Evolutionary conservation across 2,113 vertebrate genomes (phyloP).

Genomic region (Heptranchias perlo): DNA sequence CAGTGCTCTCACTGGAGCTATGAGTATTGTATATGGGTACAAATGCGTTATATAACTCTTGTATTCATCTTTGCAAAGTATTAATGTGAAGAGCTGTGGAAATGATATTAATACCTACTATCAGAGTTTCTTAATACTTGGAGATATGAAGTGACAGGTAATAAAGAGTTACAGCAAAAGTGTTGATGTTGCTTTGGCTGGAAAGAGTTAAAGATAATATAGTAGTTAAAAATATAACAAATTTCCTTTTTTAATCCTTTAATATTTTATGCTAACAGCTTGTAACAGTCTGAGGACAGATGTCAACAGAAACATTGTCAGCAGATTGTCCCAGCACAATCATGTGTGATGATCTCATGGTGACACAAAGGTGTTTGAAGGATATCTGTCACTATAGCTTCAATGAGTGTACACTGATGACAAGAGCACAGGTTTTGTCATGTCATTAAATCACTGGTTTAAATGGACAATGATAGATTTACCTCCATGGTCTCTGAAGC

Average conservation of each 20-base stretch:
- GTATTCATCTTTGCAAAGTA: neutral
- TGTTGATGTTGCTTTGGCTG: neutral
- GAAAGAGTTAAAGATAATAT: neutral
- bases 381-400: conserved; percentile 48
- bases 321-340: conserved; percentile 76
- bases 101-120: neutral
- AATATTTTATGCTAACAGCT: conserved; percentile 75
- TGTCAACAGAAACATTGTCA: conserved; percentile 85
- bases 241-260: conserved; percentile 58
- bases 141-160: neutral
- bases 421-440: conserved; percentile 39
- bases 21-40: neutral
- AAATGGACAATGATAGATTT: conserved; percentile 9
- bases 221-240: neutral
- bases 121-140: too few species aligned
- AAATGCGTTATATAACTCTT: neutral
- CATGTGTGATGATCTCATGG: conserved; percentile 63
- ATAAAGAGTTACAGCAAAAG: neutral
- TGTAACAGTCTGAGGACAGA: conserved; percentile 82
- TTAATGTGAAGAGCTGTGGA: neutral
- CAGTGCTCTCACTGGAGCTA: neutral
- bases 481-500: neutral
- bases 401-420: conserved; percentile 51
- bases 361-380: conserved; percentile 62
- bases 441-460: conserved; percentile 29